A percentile compares a stretch with the other conserved stretches of the same genome.
phyloP scores from a whole-genome alignment of 2,888 invertebrate genomes.

The Cosmia trapezina region DNA sequence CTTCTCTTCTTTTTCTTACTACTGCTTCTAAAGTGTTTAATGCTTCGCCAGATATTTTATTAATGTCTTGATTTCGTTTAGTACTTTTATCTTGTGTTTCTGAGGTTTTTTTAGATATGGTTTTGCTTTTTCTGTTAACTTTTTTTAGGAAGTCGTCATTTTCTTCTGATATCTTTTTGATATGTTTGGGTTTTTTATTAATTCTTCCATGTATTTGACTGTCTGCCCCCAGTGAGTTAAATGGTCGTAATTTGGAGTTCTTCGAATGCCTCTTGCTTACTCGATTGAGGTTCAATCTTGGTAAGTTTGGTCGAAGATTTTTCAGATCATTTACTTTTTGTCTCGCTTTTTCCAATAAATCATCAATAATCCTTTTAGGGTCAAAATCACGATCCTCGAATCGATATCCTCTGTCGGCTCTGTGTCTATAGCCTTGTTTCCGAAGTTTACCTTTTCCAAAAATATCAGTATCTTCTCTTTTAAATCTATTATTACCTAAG shows the following conservation, averaged over 20 bases:
- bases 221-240: slow-evolving; percentile 25
- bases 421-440: slow-evolving; percentile 56
- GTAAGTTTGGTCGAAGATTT: slow-evolving; percentile 38
- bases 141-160: slow-evolving; percentile 50
- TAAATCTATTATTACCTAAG: slow-evolving; percentile 64
- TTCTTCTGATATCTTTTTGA: slow-evolving; percentile 45
- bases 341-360: slow-evolving; percentile 65
- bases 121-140: slow-evolving; percentile 38
- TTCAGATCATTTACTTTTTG: slow-evolving; percentile 50
- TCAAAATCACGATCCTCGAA: slow-evolving; percentile 61
- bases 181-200: slow-evolving; percentile 47
- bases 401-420: slow-evolving; percentile 44
- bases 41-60: slow-evolving; percentile 49
- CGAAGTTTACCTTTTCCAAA: slow-evolving; percentile 60
- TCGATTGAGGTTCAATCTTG: slow-evolving; percentile 55
- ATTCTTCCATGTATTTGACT: slow-evolving; percentile 29
- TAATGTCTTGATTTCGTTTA: slow-evolving; percentile 26
- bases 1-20: slow-evolving; percentile 48
- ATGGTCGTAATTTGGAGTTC: slow-evolving; percentile 36
- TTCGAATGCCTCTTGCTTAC: slow-evolving; percentile 60
- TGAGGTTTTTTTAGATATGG: slow-evolving; percentile 14
- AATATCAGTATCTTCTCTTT: slow-evolving; percentile 65
- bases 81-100: slow-evolving; percentile 27
- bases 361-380: slow-evolving; percentile 65
- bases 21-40: slow-evolving; percentile 20